A percentile compares a stretch with the other conserved stretches of the same genome.
phyloP scores from a whole-genome alignment of 92 coral and sea anemone genomes.

The Pocillopora grandis region DNA sequence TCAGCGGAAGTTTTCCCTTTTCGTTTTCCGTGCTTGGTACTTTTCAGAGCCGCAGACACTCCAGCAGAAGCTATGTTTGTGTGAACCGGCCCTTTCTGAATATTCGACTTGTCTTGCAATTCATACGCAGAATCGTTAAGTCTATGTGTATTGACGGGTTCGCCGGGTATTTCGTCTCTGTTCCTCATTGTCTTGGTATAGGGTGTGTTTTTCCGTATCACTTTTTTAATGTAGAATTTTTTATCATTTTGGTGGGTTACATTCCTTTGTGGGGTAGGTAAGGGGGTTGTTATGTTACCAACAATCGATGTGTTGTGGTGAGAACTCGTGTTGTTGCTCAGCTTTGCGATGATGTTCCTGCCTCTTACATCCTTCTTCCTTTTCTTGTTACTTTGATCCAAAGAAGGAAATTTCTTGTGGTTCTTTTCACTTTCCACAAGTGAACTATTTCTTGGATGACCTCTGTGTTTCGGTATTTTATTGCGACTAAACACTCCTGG shows the following conservation, averaged over 20 bases:
- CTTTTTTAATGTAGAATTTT: not conserved
- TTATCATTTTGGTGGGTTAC: not conserved
- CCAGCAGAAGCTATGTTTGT: not conserved
- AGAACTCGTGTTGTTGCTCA: not conserved
- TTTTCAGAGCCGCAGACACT: not conserved
- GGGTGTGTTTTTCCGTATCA: too few relatives aligned
- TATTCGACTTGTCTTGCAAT: not conserved
- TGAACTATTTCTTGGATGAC: slow-evolving; percentile 8
- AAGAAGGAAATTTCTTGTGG: not conserved
- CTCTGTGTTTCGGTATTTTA: slow-evolving; percentile 21
- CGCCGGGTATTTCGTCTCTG: slow-evolving; percentile 1
- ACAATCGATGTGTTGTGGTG: not conserved
- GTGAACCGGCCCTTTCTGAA: not conserved
- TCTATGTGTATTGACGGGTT: not conserved
- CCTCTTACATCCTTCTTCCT: not conserved
- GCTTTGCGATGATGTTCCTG: slow-evolving; percentile 15
- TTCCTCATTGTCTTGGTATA: not conserved
- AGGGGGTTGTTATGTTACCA: not conserved
- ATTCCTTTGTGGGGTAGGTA: not conserved
- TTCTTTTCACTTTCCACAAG: not conserved
- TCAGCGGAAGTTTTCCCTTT: not conserved
- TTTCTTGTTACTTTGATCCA: not conserved
- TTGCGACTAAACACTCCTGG: slow-evolving; percentile 23
- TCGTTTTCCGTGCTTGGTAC: not conserved
- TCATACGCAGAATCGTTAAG: not conserved